These are phyloP conservation scores for Leucozona laternaria DNA, from an alignment of 2,888 invertebrate species.

Conservation along the genomic window DNA sequence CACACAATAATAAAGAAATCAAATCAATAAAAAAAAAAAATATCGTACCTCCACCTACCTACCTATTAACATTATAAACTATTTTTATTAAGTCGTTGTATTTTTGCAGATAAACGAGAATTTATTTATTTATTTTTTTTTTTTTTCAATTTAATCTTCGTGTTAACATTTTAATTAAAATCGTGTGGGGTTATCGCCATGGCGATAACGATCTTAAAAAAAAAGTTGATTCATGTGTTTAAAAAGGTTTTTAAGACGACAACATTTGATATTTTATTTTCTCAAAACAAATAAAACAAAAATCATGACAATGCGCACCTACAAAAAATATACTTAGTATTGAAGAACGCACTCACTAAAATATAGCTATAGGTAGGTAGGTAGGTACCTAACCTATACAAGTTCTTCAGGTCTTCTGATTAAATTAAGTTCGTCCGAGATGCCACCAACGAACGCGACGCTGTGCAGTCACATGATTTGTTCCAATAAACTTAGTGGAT, in stretches of 20 bases:
- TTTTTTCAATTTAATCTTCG: conserved; percentile 42
- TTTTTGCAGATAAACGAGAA: conserved; percentile 39
- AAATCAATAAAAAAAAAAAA: not conserved
- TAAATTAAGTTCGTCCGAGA: conserved; percentile 50
- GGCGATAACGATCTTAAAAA: conserved; percentile 33
- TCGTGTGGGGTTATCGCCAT: conserved; percentile 57
- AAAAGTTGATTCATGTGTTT: conserved; percentile 21
- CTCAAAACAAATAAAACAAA: not conserved
- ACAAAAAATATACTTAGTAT: not conserved
- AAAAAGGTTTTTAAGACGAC: not conserved
- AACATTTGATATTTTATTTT: not conserved
- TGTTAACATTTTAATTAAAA: conserved; percentile 65
- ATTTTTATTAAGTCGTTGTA: conserved; percentile 19
- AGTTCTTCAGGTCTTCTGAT: not conserved
- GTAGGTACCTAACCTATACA: not conserved
- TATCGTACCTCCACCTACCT: not conserved
- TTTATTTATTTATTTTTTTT: conserved; percentile 3
- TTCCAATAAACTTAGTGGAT: conserved; percentile 46
- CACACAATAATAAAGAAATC: conserved; percentile 1
- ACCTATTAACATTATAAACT: not conserved
- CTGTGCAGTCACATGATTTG: conserved; percentile 53
- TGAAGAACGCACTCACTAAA: not conserved
- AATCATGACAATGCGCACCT: not conserved
- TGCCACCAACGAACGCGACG: not conserved
- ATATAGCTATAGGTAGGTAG: not conserved